Evolutionary conservation across 2,888 invertebrate species (phyloP), one percentile per base, ranked within the genome.

Genomic region (Aspidiotus destructor): DNA sequence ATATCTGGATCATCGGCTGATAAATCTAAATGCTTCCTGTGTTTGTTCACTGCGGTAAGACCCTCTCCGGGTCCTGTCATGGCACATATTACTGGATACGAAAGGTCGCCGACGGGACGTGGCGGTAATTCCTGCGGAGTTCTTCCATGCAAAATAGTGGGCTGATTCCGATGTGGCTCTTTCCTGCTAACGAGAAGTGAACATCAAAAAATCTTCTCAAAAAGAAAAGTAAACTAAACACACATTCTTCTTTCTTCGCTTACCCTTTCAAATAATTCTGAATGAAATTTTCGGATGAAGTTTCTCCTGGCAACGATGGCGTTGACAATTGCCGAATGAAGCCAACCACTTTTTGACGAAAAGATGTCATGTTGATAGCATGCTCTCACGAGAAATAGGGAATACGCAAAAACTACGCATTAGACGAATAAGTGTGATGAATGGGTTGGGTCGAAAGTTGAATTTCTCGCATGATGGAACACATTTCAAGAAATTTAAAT

Each of bases 51-150:
- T 61, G 86, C 84, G 0, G 87, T 86, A 6, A 92, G 80, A 1
- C 92, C 92, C 70, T 85, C 86, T 73, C 87, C 86, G 0, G 92
- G 92, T 9, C 92, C 92, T 0, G 91, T 88, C 75, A 85, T 85
- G 68, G 89, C 86, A 10, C 88, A 86, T 69, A 86, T 80, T 64
- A 89, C 80, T 62, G 83, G 81, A 67, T 80, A 79, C 41, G 80
- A 75, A 15, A 84, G 82, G 48, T 78, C 79, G 54, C 79, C 82
- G 62, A 86, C 75, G 69, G 81, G 78, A 69, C 78, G 82, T 73
- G 81, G 82, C 0, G 89, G 89, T 73, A 91, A 79, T 75, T 88
- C 87, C 65, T 86, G 85, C 62, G 87, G 85, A 73, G 83, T 84
- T 74, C 85, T 84, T 7, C 88, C 88, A 74, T 85, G 85, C 72